Evolutionary conservation across 2,888 invertebrate genomes (phyloP).

Genomic region (Caenorhabditis sp.): DNA sequence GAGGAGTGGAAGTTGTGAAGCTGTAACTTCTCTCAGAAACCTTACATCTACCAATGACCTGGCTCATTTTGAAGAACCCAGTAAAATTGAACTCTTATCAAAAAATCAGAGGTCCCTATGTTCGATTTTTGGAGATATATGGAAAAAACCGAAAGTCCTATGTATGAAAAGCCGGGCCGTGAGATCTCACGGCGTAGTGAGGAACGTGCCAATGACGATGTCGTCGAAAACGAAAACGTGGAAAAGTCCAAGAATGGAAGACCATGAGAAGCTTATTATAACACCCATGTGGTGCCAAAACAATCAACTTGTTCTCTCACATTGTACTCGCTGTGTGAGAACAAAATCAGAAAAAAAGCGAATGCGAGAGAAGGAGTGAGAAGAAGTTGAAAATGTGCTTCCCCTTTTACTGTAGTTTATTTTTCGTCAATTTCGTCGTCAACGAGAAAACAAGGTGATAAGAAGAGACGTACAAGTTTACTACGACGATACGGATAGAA

Average conservation of each 20-base stretch:
- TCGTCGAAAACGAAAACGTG: conserved; percentile 2
- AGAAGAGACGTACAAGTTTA: conserved; percentile 20
- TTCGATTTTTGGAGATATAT: no score
- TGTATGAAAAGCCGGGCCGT: no score
- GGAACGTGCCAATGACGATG: background rate
- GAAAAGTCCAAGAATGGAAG: conserved; percentile 8
- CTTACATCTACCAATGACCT: no score
- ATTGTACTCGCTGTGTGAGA: background rate
- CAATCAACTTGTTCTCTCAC: background rate
- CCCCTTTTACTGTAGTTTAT: conserved; percentile 24
- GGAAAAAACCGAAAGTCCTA: no score
- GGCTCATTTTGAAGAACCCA: no score
- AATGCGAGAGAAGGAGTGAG: background rate
- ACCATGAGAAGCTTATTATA: background rate
- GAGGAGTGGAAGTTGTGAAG: no score
- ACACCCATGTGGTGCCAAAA: conserved; percentile 5
- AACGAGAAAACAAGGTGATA: conserved; percentile 19
- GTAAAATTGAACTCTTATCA: no score
- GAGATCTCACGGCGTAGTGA: no score
- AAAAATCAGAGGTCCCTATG: no score
- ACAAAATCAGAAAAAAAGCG: background rate
- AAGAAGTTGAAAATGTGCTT: background rate
- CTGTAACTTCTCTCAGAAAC: no score
- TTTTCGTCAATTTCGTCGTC: conserved; percentile 14
- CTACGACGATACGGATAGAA: conserved; percentile 18